phyloP scores from a whole-genome alignment of 2,113 vertebrate species.

The Erpornis zantholeuca region DNA sequence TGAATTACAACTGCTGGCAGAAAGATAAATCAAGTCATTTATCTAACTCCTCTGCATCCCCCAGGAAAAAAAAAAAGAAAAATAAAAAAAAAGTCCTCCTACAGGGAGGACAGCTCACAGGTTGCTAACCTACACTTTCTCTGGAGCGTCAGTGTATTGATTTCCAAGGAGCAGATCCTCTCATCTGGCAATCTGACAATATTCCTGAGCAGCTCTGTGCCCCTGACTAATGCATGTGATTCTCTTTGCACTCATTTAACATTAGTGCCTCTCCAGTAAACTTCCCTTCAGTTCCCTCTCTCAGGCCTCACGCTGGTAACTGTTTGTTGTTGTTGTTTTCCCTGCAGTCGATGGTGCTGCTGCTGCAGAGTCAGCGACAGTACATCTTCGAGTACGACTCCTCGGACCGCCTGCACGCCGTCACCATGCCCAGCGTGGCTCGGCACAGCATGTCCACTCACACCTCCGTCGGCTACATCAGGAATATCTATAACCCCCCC shows the following conservation, averaged over 20 bases:
- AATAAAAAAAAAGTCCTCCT: neutral
- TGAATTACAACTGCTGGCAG: neutral
- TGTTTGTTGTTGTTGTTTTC: neutral
- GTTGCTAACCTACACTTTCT: neutral
- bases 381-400: slow-evolving; percentile 96
- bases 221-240: neutral
- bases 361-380: slow-evolving; percentile 95
- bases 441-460: slow-evolving; percentile 98
- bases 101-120: neutral
- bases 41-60: neutral
- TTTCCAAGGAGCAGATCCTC: neutral
- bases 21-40: neutral
- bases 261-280: neutral
- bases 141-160: neutral
- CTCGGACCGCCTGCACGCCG: slow-evolving; percentile 88
- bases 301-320: neutral
- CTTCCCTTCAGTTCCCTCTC: neutral
- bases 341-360: slow-evolving; percentile 92
- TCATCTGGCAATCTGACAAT: neutral
- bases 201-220: neutral
- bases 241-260: neutral
- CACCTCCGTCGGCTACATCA: slow-evolving; percentile 93
- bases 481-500: slow-evolving; percentile 94
- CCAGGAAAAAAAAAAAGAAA: neutral
- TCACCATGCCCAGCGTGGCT: slow-evolving; percentile 98